Evolutionary conservation across 1,140 invertebrate genomes (phyloP).

Genomic region (Leptopilina clavipes): DNA sequence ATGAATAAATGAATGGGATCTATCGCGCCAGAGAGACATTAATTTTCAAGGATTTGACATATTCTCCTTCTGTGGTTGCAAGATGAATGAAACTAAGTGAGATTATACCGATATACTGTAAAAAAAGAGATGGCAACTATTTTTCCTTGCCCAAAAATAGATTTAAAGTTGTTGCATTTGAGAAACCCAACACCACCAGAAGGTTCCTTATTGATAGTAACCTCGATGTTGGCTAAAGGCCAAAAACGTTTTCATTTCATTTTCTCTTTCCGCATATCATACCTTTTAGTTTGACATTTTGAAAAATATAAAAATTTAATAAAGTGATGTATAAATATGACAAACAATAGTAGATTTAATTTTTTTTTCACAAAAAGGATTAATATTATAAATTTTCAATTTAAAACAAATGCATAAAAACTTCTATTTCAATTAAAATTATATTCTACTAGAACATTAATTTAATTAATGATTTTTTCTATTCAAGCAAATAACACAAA

Average conservation of each 20-base stretch:
- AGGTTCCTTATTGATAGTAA: slow-evolving; percentile 3
- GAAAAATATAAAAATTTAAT: background rate
- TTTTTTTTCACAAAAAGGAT: too few relatives aligned
- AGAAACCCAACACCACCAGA: background rate
- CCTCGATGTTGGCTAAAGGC: background rate
- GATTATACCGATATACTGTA: background rate
- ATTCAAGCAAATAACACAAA: too few relatives aligned
- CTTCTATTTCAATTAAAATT: too few relatives aligned
- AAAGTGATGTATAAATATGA: background rate
- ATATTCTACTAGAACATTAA: too few relatives aligned
- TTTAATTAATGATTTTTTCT: too few relatives aligned
- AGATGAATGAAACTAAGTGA: background rate
- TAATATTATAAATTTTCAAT: too few relatives aligned
- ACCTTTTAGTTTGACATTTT: background rate
- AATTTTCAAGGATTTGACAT: background rate
- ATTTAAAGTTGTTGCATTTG: background rate
- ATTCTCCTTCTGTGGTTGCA: background rate
- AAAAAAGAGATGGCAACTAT: background rate
- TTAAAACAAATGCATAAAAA: too few relatives aligned
- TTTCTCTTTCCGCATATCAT: background rate
- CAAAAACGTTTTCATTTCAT: background rate
- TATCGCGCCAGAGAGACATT: background rate
- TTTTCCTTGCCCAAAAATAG: background rate
- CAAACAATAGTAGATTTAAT: too few relatives aligned
- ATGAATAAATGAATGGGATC: too few relatives aligned